Evolutionary conservation across 2,888 invertebrate genomes (phyloP).

Genomic region (Phortica okadai): DNA sequence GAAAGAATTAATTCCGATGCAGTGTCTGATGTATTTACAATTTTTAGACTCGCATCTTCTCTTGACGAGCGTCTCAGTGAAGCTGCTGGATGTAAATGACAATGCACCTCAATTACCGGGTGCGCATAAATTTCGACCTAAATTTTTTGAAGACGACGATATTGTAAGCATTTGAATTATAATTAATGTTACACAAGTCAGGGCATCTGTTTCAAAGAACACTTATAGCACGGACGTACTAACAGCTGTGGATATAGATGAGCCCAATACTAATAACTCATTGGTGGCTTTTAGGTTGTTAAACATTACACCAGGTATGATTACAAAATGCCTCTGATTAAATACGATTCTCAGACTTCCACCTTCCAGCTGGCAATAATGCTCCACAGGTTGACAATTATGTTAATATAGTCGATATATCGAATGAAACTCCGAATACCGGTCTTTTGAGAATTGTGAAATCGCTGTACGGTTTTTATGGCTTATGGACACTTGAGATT

Average conservation of each 20-base stretch:
- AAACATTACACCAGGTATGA: constrained; percentile 65
- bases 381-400: constrained; percentile 56
- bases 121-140: constrained; percentile 50
- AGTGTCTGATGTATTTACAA: background rate
- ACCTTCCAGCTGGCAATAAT: constrained; percentile 52
- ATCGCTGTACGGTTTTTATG: constrained; percentile 79
- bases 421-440: constrained; percentile 69
- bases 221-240: constrained; percentile 61
- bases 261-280: constrained; percentile 78
- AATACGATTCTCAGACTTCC: background rate
- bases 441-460: constrained; percentile 77
- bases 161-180: constrained; percentile 45
- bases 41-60: constrained; percentile 57
- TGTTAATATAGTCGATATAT: constrained; percentile 70
- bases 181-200: too few species aligned
- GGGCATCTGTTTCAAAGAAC: constrained; percentile 33
- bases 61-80: constrained; percentile 71
- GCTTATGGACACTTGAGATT: constrained; percentile 78
- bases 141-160: constrained; percentile 58
- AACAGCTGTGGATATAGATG: constrained; percentile 78
- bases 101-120: constrained; percentile 79
- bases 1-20: background rate
- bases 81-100: constrained; percentile 81
- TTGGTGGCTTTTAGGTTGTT: constrained; percentile 78
- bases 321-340: too few species aligned